Evolutionary conservation across 2,797 vertebrate genomes (phyloP).

Genomic region (Acanthurus tractus): DNA sequence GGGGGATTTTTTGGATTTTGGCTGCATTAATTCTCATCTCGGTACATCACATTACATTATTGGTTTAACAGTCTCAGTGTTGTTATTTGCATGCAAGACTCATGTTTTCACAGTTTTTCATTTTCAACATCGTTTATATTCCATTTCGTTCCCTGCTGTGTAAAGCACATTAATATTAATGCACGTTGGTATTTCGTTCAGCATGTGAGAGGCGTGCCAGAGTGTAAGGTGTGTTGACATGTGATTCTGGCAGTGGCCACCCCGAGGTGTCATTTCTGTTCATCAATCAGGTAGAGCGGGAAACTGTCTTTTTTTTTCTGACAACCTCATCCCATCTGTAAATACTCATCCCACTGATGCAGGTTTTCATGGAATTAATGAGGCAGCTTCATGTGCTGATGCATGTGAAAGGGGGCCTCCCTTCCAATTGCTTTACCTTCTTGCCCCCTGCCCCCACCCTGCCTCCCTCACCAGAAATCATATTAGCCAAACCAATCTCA

Average conservation of each 20-base stretch:
- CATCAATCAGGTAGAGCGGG: conserved; percentile 48
- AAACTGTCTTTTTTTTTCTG: conserved; percentile 37
- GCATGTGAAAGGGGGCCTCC: conserved; percentile 65
- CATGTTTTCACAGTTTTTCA: conserved; percentile 1
- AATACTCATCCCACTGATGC: conserved; percentile 83
- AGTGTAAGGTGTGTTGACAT: conserved; percentile 47
- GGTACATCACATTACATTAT: neutral
- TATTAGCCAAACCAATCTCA: conserved; percentile 81
- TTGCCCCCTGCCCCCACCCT: conserved; percentile 46
- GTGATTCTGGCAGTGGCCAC: conserved; percentile 42
- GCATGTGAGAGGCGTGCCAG: conserved; percentile 1
- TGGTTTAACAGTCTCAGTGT: neutral
- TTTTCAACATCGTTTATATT: conserved; percentile 23
- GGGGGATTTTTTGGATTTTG: no score
- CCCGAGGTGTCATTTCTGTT: conserved; percentile 31
- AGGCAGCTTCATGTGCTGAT: conserved; percentile 79
- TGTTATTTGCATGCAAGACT: neutral
- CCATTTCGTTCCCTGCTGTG: conserved; percentile 33
- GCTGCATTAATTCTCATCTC: neutral
- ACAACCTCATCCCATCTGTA: conserved; percentile 79
- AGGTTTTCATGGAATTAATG: conserved; percentile 83
- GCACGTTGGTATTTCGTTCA: conserved; percentile 37
- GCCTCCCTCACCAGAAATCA: conserved; percentile 71
- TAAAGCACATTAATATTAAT: conserved; percentile 53
- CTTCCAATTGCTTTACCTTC: conserved; percentile 81